Conservation (phyloP, 2,113 vertebrate genomes). For the Bujurquina vittata region DNA sequence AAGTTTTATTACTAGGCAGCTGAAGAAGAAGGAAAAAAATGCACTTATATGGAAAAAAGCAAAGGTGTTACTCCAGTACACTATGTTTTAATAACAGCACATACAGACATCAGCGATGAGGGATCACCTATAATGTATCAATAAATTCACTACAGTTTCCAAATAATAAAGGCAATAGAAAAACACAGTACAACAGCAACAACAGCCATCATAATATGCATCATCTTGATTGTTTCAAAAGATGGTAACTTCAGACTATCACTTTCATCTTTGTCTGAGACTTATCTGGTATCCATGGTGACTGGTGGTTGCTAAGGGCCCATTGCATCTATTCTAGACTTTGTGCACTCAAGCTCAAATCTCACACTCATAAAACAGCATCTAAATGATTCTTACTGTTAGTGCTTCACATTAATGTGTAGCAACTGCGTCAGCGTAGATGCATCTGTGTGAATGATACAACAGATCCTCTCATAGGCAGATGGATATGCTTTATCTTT, state of each 20-base stretch:
- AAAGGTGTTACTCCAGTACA: not conserved
- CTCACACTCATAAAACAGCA: slow-evolving; percentile 15
- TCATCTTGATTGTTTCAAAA: slow-evolving; percentile 9
- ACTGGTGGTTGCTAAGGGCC: slow-evolving; percentile 70
- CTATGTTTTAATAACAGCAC: too few relatives aligned
- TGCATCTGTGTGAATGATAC: not conserved
- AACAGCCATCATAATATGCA: not conserved
- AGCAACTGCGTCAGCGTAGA: not conserved
- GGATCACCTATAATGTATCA: not conserved
- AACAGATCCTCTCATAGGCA: not conserved
- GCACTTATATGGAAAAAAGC: not conserved
- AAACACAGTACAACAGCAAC: not conserved
- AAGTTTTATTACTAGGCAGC: not conserved
- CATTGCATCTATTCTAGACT: slow-evolving; percentile 50
- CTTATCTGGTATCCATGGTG: slow-evolving; percentile 70
- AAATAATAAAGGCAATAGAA: not conserved
- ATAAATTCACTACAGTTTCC: not conserved
- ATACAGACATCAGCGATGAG: not conserved
- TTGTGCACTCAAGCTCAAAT: slow-evolving; percentile 31
- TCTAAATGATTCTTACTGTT: slow-evolving; percentile 15
- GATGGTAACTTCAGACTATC: slow-evolving; percentile 22
- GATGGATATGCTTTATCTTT: not conserved
- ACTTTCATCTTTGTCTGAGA: slow-evolving; percentile 36
- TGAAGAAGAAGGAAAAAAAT: not conserved
- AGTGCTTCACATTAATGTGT: slow-evolving; percentile 11